A percentile compares a stretch with the other conserved stretches of the same genome.
Evolutionary conservation across 2,888 invertebrate genomes (phyloP).

Genomic region (Cremastinae sp.): DNA sequence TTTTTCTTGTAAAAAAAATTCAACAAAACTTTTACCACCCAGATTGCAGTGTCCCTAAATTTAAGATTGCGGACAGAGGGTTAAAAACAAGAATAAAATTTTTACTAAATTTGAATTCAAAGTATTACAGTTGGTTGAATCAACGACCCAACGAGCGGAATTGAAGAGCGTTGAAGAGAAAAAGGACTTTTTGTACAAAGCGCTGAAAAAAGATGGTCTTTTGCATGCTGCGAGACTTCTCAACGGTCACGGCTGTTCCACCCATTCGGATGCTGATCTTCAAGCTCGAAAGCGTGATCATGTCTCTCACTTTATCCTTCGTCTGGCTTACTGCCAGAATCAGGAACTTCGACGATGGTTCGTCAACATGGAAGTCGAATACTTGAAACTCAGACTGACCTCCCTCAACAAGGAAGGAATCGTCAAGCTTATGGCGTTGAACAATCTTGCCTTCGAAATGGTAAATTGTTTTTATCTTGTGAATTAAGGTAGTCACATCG

Average conservation of each 20-base stretch:
- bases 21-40: no score
- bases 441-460: slow-evolving; percentile 85
- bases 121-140: slow-evolving; percentile 89
- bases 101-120: not conserved
- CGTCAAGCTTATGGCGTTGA: slow-evolving; percentile 85
- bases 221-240: slow-evolving; percentile 85
- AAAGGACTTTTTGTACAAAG: slow-evolving; percentile 81
- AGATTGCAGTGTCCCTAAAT: no score
- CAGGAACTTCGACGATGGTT: slow-evolving; percentile 95
- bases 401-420: slow-evolving; percentile 84
- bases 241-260: slow-evolving; percentile 82
- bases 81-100: slow-evolving; percentile 6
- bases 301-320: slow-evolving; percentile 95
- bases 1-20: no score
- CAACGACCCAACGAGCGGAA: slow-evolving; percentile 83
- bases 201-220: slow-evolving; percentile 86
- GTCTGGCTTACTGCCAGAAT: slow-evolving; percentile 94
- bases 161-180: slow-evolving; percentile 85
- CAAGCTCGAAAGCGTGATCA: slow-evolving; percentile 89
- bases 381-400: slow-evolving; percentile 91
- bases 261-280: slow-evolving; percentile 83
- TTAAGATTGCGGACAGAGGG: no score
- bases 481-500: no score
- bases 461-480: no score
- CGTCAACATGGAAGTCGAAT: slow-evolving; percentile 91